These are phyloP conservation scores for Dallia pectoralis DNA, from an alignment of 2,797 vertebrate species.

Conservation along the genomic window DNA sequence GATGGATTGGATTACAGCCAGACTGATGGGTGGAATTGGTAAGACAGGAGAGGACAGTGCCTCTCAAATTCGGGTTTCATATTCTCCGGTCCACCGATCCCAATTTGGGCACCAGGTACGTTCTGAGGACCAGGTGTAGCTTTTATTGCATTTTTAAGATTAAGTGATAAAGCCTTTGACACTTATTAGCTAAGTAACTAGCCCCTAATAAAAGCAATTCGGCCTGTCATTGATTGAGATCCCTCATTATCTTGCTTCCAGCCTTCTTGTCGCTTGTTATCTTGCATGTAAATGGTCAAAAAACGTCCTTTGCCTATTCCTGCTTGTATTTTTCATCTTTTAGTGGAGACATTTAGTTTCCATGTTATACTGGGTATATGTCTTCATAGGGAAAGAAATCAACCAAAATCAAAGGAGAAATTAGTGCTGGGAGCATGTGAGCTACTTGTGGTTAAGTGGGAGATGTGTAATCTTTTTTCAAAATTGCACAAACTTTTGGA, in stretches of 20 bases:
- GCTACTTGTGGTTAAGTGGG: neutral
- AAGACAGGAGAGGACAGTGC: neutral
- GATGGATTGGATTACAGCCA: slow-evolving; percentile 1
- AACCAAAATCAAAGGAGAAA: neutral
- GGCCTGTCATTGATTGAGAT: slow-evolving; percentile 62
- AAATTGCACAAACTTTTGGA: neutral
- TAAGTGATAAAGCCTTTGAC: slow-evolving; percentile 71
- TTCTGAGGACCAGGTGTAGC: slow-evolving; percentile 27
- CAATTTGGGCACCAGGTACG: slow-evolving; percentile 56
- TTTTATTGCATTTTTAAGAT: slow-evolving; percentile 44
- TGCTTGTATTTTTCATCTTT: slow-evolving; percentile 13
- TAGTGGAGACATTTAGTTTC: slow-evolving; percentile 44
- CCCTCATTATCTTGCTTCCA: slow-evolving; percentile 42
- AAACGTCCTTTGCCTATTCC: slow-evolving; percentile 8
- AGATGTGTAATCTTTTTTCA: neutral
- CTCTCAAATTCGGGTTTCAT: slow-evolving; percentile 18
- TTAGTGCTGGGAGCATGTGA: neutral
- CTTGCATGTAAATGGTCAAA: slow-evolving; percentile 38
- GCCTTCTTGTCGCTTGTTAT: slow-evolving; percentile 44
- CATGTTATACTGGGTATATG: slow-evolving; percentile 16
- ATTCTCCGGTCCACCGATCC: slow-evolving; percentile 59
- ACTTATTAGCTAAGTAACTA: slow-evolving; percentile 67
- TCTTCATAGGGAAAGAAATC: slow-evolving; percentile 18
- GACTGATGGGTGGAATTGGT: slow-evolving; percentile 3
- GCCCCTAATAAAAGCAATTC: slow-evolving; percentile 58